phyloP scores from a whole-genome alignment of 2,888 invertebrate genomes.

The Harpalus rubripes region DNA sequence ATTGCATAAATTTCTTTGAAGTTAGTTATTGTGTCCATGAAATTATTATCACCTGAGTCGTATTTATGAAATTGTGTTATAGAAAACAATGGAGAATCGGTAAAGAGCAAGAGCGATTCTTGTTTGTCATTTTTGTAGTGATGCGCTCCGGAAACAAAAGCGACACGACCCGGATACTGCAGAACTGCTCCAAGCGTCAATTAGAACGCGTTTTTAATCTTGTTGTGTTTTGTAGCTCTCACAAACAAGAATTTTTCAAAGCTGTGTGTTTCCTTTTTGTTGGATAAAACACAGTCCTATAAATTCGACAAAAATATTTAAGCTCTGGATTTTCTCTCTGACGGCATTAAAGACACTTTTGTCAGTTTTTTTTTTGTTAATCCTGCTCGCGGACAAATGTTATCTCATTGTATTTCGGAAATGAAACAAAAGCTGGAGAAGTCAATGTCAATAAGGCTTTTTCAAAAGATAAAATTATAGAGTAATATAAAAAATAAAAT shows the following conservation, averaged over 20 bases:
- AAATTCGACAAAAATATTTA: conserved; percentile 33
- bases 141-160: conserved; percentile 14
- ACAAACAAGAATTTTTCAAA: conserved; percentile 54
- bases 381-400: conserved; percentile 8
- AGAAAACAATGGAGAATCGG: background rate
- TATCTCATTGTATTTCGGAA: background rate
- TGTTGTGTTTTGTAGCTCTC: conserved; percentile 36
- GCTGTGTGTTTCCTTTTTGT: conserved; percentile 41
- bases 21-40: background rate
- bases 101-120: background rate
- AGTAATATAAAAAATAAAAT: too few relatives aligned
- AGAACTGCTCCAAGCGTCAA: conserved; percentile 40
- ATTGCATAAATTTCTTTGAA: background rate
- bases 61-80: conserved; percentile 9
- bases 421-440: background rate
- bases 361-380: conserved; percentile 33
- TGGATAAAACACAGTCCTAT: conserved; percentile 17
- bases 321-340: conserved; percentile 33
- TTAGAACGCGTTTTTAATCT: conserved; percentile 57
- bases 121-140: conserved; percentile 17
- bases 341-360: conserved; percentile 16
- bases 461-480: too few relatives aligned
- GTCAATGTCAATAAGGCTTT: too few relatives aligned
- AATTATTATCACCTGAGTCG: background rate
- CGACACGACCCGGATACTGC: conserved; percentile 18